phyloP scores from a whole-genome alignment of 2,113 vertebrate species.

The Caranx melampygus region DNA sequence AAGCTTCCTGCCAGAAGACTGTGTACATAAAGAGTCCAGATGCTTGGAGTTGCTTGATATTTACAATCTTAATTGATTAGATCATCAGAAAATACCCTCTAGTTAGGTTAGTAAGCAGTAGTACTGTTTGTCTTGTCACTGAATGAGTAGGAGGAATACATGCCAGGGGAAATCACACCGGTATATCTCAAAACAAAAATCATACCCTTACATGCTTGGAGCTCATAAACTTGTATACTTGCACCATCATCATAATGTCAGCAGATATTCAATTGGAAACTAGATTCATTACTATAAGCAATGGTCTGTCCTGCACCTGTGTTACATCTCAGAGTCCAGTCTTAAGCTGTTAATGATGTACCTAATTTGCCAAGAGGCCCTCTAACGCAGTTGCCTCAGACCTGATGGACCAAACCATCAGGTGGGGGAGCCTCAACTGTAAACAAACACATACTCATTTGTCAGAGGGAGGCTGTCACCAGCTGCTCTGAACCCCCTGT shows the following conservation, averaged over 20 bases:
- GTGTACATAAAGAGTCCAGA: background rate
- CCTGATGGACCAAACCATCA: constrained; percentile 56
- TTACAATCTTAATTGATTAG: background rate
- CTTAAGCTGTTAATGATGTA: constrained; percentile 62
- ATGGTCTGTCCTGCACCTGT: constrained; percentile 44
- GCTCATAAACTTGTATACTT: constrained; percentile 8
- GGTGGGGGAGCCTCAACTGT: constrained; percentile 63
- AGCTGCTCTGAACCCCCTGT: constrained; percentile 66
- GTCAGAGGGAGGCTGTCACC: constrained; percentile 61
- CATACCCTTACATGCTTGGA: background rate
- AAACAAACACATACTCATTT: constrained; percentile 76
- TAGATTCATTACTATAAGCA: constrained; percentile 41
- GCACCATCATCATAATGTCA: background rate
- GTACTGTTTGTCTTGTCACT: background rate
- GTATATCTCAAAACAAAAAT: background rate
- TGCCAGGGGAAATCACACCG: background rate
- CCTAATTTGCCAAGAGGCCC: constrained; percentile 65
- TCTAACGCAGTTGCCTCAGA: constrained; percentile 60
- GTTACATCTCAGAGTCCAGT: constrained; percentile 28
- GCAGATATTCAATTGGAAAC: constrained; percentile 12
- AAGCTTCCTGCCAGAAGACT: constrained; percentile 7
- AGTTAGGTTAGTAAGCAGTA: background rate
- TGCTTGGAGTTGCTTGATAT: background rate
- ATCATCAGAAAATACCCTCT: background rate
- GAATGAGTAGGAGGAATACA: background rate